Evolutionary conservation across 2,888 invertebrate species (phyloP), one percentile per base, ranked within the genome.

Genomic region (Polietes domitor): DNA sequence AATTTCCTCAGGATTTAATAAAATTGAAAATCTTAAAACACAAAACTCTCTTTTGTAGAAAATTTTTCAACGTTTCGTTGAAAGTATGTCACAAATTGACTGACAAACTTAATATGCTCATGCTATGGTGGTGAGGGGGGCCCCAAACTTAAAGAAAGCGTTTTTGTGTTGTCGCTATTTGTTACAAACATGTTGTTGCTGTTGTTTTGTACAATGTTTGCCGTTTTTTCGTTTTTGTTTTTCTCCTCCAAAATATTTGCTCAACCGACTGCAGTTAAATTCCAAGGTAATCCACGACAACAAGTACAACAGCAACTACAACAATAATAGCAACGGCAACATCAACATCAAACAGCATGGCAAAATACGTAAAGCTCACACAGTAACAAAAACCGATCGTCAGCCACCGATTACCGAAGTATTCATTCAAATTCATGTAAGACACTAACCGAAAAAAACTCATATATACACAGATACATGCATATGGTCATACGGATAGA

Each of bases 241-340:
- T 73, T 77, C 61, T 50, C 17, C 17, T 17, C 1, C 21, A 53
- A 53, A 58, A 77, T 78, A 75, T 84, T 81, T 78, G 81, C 77
- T 65, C 71, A 75, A 75, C 58, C 71, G 32, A 77, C 78, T 84
- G 85, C 83, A 85, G 80, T 85, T 82, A 80, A 85, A 86, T 85
- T 85, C 86, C 86, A 86, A 86, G 85, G 86, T 79, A 83, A 85
- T 68, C 86, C 61, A 85, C 83, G 71, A 41, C 63, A 77, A 77
- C 50, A 50, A 6, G 17, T 6, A 50, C n/a, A 43, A n/a, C 15
- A 43, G 5, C 15, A 9, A n/a, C 43, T 6, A 43, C 43, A 5
- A 43, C 43, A 12, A 5, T 10, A 43, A 43, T 10, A 43, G n/a
- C 43, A 19, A 21, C 47, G 10, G 2, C 47, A 12, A 47, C 10